A percentile compares a stretch with the other conserved stretches of the same genome.
Conservation (phyloP, 2,113 vertebrate genomes). For the Esox niger region DNA sequence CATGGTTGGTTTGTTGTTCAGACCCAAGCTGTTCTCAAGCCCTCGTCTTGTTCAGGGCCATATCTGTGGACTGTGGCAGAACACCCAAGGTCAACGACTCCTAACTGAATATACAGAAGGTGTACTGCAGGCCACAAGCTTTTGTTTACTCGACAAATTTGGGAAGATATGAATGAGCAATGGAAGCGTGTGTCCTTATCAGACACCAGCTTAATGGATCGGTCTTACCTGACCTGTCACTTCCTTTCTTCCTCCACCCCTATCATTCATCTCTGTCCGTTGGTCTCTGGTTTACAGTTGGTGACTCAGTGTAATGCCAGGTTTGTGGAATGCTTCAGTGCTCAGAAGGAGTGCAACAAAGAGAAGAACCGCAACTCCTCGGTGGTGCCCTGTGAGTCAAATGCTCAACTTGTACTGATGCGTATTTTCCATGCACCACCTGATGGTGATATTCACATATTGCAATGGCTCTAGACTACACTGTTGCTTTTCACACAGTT, state of each 20-base stretch:
- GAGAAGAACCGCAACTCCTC: conserved; percentile 95
- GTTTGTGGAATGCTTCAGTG: conserved; percentile 88
- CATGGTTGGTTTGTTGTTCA: background rate
- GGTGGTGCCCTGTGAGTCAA: conserved; percentile 87
- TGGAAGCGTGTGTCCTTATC: background rate
- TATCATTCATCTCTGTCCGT: background rate
- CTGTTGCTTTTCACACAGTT: background rate
- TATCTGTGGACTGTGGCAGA: background rate
- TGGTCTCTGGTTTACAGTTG: conserved; percentile 69
- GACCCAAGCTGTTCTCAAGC: no score
- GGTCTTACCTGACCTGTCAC: background rate
- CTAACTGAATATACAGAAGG: background rate
- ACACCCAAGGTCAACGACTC: background rate
- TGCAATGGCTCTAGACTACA: background rate
- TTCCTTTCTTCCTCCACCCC: background rate
- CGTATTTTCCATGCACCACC: background rate
- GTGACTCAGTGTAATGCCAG: conserved; percentile 90
- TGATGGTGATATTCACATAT: background rate
- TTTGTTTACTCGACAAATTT: background rate
- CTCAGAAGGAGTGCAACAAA: conserved; percentile 96
- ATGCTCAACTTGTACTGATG: background rate
- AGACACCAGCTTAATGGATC: background rate
- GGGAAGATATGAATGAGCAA: background rate
- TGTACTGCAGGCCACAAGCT: background rate
- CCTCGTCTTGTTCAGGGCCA: no score